Evolutionary conservation across 2,888 invertebrate genomes (phyloP).

Genomic region (Barypeithes pellucidus): DNA sequence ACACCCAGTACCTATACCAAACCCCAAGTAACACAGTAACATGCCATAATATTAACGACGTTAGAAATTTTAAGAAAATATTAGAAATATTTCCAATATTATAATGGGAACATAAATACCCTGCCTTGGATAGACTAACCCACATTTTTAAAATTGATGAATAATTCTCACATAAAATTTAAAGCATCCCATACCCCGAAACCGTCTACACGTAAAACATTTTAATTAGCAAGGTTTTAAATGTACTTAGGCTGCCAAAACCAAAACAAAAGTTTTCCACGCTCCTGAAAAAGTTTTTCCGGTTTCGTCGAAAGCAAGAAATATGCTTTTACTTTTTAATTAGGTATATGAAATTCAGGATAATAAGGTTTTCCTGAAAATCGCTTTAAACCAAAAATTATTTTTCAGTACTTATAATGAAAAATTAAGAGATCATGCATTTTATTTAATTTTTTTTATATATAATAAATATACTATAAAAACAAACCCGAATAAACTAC

Average conservation of each 20-base stretch:
- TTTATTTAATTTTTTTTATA: too few species aligned
- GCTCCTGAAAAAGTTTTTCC: background rate
- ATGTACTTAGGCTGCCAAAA: constrained; percentile 15
- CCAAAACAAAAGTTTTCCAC: constrained; percentile 13
- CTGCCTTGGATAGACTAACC: too few species aligned
- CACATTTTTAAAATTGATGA: too few species aligned
- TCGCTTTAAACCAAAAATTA: background rate
- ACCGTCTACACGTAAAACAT: constrained; percentile 8
- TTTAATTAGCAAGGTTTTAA: constrained; percentile 10
- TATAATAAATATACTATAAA: too few species aligned
- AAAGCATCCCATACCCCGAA: constrained; percentile 1
- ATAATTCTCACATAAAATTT: background rate
- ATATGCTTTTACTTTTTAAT: constrained; percentile 7
- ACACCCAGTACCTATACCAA: too few species aligned
- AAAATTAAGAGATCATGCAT: too few species aligned
- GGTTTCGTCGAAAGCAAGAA: constrained; percentile 5
- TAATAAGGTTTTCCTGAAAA: background rate
- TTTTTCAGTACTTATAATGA: background rate
- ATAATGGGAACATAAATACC: too few species aligned
- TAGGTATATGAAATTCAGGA: background rate
- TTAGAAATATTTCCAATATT: too few species aligned
- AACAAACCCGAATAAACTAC: too few species aligned
- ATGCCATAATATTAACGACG: too few species aligned
- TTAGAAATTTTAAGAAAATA: too few species aligned
- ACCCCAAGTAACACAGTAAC: too few species aligned